Conservation (phyloP, 1,140 invertebrate species). For the Zaprionus camerounensis region DNA sequence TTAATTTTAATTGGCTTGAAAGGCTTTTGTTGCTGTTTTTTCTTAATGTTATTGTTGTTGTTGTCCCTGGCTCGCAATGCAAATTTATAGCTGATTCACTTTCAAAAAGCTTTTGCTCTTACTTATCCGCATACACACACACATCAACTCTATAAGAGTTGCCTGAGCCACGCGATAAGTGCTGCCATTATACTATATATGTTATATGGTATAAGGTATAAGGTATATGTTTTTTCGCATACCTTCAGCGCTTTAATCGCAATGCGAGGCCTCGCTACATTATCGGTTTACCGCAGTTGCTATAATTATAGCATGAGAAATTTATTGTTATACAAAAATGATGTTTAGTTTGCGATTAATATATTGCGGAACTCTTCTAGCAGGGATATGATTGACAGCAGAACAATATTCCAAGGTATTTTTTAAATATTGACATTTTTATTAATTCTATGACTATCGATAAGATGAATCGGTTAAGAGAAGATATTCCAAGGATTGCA, state of each 20-base stretch:
- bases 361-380: background rate
- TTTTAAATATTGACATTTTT: too few relatives aligned
- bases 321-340: background rate
- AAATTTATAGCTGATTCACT: slow-evolving; percentile 47
- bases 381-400: background rate
- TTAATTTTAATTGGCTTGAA: slow-evolving; percentile 62
- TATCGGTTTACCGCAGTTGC: slow-evolving; percentile 26
- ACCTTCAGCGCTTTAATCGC: slow-evolving; percentile 23
- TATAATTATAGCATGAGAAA: slow-evolving; percentile 21
- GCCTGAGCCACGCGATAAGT: slow-evolving; percentile 21
- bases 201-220: slow-evolving; percentile 2
- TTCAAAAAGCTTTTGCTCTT: slow-evolving; percentile 40
- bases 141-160: slow-evolving; percentile 21
- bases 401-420: background rate
- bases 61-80: slow-evolving; percentile 28
- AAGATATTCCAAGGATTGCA: too few relatives aligned
- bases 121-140: slow-evolving; percentile 25
- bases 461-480: too few relatives aligned
- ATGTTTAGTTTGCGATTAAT: background rate
- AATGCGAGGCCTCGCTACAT: background rate
- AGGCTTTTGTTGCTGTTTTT: slow-evolving; percentile 39
- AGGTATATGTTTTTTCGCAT: slow-evolving; percentile 5
- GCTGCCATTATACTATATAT: slow-evolving; percentile 48
- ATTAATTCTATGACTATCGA: too few relatives aligned
- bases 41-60: slow-evolving; percentile 23